Conservation (phyloP, 53 echinoderm and acorn worm genomes). For the Echinarachnius parma region DNA sequence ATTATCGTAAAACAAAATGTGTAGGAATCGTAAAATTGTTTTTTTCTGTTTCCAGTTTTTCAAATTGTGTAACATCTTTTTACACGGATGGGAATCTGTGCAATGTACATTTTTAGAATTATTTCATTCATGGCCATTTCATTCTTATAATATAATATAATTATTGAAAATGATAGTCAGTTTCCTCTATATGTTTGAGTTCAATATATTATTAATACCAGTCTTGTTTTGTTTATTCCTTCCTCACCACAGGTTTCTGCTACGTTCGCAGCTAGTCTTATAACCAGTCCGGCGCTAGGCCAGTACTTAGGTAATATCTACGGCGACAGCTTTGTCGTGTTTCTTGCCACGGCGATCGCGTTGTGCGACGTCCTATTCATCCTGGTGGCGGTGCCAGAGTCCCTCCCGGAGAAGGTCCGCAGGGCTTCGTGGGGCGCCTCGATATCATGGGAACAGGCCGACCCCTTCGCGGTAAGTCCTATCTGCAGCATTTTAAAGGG, state of each 20-base stretch:
- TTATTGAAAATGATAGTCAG: too few species aligned
- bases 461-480: slow-evolving; percentile 92
- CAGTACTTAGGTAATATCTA: slow-evolving; percentile 76
- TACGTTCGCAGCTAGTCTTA: slow-evolving; percentile 96
- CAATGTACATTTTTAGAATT: too few species aligned
- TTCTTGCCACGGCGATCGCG: slow-evolving; percentile 91
- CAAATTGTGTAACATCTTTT: too few species aligned
- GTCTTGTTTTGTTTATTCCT: not conserved
- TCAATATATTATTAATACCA: not conserved
- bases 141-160: too few species aligned
- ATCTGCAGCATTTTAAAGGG: too few species aligned
- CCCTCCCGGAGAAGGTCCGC: slow-evolving; percentile 92
- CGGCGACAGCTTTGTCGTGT: slow-evolving; percentile 92
- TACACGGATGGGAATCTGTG: too few species aligned
- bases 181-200: too few species aligned
- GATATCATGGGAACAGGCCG: slow-evolving; percentile 99
- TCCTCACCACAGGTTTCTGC: slow-evolving; percentile 73
- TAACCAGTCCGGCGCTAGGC: slow-evolving; percentile 93
- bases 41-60: too few species aligned
- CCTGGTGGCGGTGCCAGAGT: slow-evolving; percentile 96
- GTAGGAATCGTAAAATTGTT: too few species aligned
- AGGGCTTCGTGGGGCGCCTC: slow-evolving; percentile 96
- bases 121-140: too few species aligned
- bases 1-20: too few species aligned
- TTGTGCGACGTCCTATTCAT: slow-evolving; percentile 88